phyloP scores from a whole-genome alignment of 2,113 vertebrate species.

The Lanius collurio region DNA sequence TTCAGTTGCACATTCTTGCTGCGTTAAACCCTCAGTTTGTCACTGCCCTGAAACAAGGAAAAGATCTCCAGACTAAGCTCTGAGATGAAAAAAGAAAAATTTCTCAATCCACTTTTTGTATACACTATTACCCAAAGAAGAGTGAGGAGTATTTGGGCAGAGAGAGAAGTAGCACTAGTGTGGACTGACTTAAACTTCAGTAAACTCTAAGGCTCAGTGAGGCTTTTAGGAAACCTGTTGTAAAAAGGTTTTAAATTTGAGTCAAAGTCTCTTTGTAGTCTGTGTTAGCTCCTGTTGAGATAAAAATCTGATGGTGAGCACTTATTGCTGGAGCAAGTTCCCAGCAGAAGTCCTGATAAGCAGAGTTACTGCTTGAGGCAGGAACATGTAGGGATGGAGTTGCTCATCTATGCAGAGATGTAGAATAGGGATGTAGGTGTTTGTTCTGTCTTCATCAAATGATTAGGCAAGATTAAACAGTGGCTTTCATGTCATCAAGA shows the following conservation, averaged over 20 bases:
- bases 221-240: background rate
- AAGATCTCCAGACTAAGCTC: background rate
- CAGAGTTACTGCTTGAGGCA: background rate
- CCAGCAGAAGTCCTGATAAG: background rate
- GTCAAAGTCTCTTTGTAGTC: background rate
- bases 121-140: background rate
- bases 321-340: background rate
- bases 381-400: background rate
- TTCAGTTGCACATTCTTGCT: fast-evolving
- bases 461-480: background rate
- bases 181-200: background rate
- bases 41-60: background rate
- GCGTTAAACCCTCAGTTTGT: background rate
- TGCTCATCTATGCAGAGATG: background rate
- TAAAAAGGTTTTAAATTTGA: background rate
- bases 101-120: background rate
- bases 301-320: background rate
- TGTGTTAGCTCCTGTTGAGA: background rate
- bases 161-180: background rate
- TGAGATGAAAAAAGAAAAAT: background rate
- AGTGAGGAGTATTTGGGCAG: background rate
- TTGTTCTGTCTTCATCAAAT: background rate
- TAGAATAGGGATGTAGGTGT: background rate
- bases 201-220: background rate
- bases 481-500: background rate